phyloP scores from a whole-genome alignment of 1,140 invertebrate species.

The Drosophila sturtevanti region DNA sequence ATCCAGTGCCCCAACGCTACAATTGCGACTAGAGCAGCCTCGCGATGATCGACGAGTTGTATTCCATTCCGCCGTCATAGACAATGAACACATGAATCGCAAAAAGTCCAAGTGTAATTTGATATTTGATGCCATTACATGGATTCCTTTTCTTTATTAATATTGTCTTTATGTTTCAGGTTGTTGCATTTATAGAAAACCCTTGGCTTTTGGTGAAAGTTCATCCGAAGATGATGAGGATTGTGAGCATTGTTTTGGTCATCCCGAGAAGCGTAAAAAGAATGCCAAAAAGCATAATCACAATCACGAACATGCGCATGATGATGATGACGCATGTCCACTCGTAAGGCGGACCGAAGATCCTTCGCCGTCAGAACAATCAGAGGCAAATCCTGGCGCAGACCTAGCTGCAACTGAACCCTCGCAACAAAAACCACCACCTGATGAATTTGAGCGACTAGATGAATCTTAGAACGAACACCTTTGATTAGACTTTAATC shows the following conservation, averaged over 20 bases:
- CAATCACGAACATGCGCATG: slow-evolving; percentile 25
- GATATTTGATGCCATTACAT: background rate
- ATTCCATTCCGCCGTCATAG: slow-evolving; percentile 94
- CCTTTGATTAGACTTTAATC: slow-evolving; percentile 34
- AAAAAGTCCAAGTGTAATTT: slow-evolving; percentile 96
- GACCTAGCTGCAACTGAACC: slow-evolving; percentile 6
- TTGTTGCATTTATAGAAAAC: slow-evolving; percentile 95
- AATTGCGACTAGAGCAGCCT: slow-evolving; percentile 86
- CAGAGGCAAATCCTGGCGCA: background rate
- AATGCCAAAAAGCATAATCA: slow-evolving; percentile 53
- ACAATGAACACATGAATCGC: slow-evolving; percentile 96
- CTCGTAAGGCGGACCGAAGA: slow-evolving; percentile 9
- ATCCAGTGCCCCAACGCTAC: slow-evolving; percentile 87
- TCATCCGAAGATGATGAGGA: slow-evolving; percentile 91
- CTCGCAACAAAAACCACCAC: background rate
- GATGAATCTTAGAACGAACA: slow-evolving; percentile 11
- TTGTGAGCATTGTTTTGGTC: slow-evolving; percentile 93
- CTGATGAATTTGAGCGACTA: slow-evolving; percentile 24
- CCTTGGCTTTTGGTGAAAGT: slow-evolving; percentile 90
- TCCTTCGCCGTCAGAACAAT: slow-evolving; percentile 50
- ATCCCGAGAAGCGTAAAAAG: slow-evolving; percentile 88
- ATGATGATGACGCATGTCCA: slow-evolving; percentile 11
- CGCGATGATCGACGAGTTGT: slow-evolving; percentile 91
- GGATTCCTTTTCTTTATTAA: background rate
- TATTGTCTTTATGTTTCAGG: slow-evolving; percentile 83